Evolutionary conservation across 2,888 invertebrate genomes (phyloP).

Genomic region (Eledona agricola): DNA sequence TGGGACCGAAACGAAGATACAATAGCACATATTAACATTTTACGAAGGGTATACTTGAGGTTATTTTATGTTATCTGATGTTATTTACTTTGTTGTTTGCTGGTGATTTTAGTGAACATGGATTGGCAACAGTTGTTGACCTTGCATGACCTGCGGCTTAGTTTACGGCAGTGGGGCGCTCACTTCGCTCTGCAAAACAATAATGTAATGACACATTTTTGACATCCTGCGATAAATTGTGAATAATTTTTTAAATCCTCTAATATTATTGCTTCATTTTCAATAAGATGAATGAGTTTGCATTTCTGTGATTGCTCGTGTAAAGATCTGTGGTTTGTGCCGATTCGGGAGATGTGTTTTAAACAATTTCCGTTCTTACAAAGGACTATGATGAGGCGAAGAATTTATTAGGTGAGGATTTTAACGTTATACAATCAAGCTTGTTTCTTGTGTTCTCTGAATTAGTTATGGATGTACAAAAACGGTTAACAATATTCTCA

Average conservation of each 20-base stretch:
- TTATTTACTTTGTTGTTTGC: no score
- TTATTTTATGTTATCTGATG: no score
- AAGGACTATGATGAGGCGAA: slow-evolving; percentile 40
- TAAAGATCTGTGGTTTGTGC: slow-evolving; percentile 8
- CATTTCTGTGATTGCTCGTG: slow-evolving; percentile 13
- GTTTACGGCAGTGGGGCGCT: slow-evolving; percentile 39
- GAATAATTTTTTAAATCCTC: slow-evolving; percentile 30
- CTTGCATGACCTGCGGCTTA: slow-evolving; percentile 43
- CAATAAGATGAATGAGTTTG: slow-evolving; percentile 15
- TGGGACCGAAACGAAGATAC: no score
- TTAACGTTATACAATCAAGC: slow-evolving; percentile 5
- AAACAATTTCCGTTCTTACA: slow-evolving; percentile 38
- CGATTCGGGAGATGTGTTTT: slow-evolving; percentile 14
- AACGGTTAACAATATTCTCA: no score
- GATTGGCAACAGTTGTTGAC: slow-evolving; percentile 42
- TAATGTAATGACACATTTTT: slow-evolving; percentile 51
- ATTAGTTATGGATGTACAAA: no score
- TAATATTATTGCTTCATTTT: slow-evolving; percentile 17
- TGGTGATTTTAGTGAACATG: not conserved
- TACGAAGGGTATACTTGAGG: no score
- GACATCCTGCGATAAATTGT: slow-evolving; percentile 42
- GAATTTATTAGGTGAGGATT: slow-evolving; percentile 47
- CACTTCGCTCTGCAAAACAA: no score
- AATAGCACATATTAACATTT: no score
- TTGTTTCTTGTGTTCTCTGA: not conserved